phyloP scores from a whole-genome alignment of 2,797 vertebrate species.

The Poeciliopsis turneri region DNA sequence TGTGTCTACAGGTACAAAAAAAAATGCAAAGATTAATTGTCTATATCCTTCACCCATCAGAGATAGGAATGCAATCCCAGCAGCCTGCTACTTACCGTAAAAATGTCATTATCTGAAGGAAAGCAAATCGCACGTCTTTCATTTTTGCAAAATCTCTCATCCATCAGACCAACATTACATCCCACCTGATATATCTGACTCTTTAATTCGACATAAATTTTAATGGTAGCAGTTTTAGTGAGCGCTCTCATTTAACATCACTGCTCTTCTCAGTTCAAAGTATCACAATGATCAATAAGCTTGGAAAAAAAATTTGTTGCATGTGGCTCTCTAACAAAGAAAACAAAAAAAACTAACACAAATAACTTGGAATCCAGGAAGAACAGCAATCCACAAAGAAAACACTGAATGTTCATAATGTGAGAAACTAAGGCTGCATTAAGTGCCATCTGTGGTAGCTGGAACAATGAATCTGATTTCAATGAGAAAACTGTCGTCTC shows the following conservation, averaged over 20 bases:
- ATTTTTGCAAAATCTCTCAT: neutral
- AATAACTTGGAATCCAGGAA: conserved; percentile 33
- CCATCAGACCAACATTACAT: neutral
- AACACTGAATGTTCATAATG: conserved; percentile 27
- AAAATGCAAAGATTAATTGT: neutral
- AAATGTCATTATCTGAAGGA: neutral
- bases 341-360: conserved; percentile 44
- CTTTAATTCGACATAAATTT: neutral
- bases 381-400: conserved; percentile 34
- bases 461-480: conserved; percentile 59
- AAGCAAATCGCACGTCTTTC: neutral
- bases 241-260: neutral
- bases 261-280: conserved; percentile 1
- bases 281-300: conserved; percentile 34
- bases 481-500: conserved; percentile 66
- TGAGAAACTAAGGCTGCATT: conserved; percentile 40
- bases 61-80: neutral
- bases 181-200: neutral
- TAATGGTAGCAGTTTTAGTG: neutral
- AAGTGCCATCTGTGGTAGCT: conserved; percentile 62
- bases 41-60: neutral
- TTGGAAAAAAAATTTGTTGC: conserved; percentile 19
- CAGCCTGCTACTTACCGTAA: neutral
- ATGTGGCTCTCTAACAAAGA: conserved; percentile 40
- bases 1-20: neutral